Conservation (phyloP, 2,113 vertebrate genomes). For the Crocuta crocuta region DNA sequence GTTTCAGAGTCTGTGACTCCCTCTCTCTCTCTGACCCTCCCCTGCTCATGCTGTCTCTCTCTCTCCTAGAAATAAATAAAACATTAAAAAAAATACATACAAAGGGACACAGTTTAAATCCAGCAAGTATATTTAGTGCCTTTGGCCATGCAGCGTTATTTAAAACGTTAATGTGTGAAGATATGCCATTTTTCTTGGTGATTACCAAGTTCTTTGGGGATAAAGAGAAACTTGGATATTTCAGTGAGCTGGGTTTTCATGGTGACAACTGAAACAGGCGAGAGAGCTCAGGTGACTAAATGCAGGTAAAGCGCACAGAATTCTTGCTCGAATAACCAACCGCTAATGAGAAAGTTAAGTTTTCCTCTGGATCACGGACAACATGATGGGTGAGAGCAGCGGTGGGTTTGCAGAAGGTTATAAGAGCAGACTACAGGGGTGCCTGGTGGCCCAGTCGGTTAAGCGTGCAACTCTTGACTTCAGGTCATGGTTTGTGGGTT, state of each 20-base stretch:
- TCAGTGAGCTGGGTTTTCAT: conserved; percentile 8
- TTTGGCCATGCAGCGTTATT: neutral
- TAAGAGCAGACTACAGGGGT: too few species aligned
- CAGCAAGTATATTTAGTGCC: neutral
- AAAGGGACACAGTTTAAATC: neutral
- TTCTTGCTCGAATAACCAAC: neutral
- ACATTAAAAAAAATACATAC: neutral
- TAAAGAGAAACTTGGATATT: neutral
- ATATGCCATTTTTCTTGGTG: neutral
- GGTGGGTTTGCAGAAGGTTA: neutral
- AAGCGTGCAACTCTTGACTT: too few species aligned
- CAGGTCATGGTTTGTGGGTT: too few species aligned
- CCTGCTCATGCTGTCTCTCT: too few species aligned
- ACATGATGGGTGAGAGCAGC: neutral
- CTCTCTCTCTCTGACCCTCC: too few species aligned
- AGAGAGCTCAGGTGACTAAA: neutral
- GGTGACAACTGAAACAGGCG: neutral
- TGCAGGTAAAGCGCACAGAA: neutral
- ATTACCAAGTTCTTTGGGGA: neutral
- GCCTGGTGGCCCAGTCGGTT: too few species aligned
- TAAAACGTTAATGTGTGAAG: neutral
- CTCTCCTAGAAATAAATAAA: too few species aligned
- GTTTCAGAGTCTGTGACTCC: too few species aligned
- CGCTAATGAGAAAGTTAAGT: neutral
- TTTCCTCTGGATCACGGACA: neutral